These are phyloP conservation scores for Vireo griseus DNA, from an alignment of 2,797 vertebrate species.

Conservation along the genomic window DNA sequence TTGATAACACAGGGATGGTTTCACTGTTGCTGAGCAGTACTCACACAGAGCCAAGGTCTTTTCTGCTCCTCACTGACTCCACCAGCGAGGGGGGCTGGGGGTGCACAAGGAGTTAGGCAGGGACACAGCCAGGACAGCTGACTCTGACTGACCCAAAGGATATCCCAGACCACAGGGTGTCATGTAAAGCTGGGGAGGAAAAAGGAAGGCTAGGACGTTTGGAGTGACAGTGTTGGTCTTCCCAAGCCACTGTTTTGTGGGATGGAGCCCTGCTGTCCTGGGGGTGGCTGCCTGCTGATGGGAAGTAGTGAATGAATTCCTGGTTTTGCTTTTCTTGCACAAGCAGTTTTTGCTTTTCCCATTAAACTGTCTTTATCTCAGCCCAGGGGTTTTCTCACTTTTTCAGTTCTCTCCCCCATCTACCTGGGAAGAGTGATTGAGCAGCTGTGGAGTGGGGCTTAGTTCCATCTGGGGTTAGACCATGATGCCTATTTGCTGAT, in stretches of 20 bases:
- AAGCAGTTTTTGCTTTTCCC: not conserved
- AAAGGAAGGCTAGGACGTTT: not conserved
- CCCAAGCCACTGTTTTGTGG: not conserved
- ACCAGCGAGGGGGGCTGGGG: rapidly evolving
- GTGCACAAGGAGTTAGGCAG: not conserved
- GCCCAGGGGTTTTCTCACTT: not conserved
- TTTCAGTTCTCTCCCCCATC: not conserved
- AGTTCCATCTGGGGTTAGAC: not conserved
- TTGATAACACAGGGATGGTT: not conserved
- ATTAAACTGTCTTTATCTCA: not conserved
- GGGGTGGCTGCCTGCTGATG: not conserved
- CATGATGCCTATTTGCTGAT: not conserved
- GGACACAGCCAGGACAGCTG: not conserved
- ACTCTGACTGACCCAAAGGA: not conserved
- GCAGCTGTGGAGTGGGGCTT: not conserved
- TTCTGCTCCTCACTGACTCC: not conserved
- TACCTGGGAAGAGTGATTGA: not conserved
- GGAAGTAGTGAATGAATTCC: not conserved
- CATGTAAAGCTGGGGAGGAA: not conserved
- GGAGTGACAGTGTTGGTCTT: not conserved
- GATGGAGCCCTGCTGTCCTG: not conserved
- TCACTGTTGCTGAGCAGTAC: not conserved
- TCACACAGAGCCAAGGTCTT: not conserved
- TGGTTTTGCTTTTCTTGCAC: not conserved
- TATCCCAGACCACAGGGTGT: not conserved